phyloP scores from a whole-genome alignment of 2,113 vertebrate genomes.

The Equus quagga region DNA sequence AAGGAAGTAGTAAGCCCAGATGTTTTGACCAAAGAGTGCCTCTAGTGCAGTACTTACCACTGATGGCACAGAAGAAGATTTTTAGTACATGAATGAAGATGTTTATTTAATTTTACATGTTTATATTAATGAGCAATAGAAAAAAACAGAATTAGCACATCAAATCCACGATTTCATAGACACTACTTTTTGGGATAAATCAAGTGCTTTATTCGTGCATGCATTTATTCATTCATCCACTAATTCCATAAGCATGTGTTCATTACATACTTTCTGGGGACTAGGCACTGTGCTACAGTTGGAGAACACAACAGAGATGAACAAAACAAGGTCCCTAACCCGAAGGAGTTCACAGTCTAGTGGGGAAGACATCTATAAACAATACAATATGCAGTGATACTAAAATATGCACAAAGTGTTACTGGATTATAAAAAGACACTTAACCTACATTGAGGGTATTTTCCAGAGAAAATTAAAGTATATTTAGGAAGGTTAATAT shows the following conservation, averaged over 20 bases:
- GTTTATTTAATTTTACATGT: not conserved
- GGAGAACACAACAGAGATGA: slow-evolving; percentile 25
- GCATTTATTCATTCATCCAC: not conserved
- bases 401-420: not conserved
- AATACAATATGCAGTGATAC: not conserved
- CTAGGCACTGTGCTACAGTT: not conserved
- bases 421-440: not conserved
- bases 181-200: not conserved
- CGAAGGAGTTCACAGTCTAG: not conserved
- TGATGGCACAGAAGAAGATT: not conserved
- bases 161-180: not conserved
- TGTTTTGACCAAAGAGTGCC: not conserved
- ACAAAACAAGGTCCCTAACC: not conserved
- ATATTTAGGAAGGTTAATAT: not conserved
- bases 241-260: not conserved
- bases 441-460: not conserved
- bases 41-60: not conserved
- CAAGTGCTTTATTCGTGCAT: not conserved
- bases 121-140: not conserved
- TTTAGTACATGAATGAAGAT: not conserved
- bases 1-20: not conserved
- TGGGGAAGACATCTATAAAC: not conserved
- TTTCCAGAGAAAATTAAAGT: not conserved
- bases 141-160: slow-evolving; percentile 19
- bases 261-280: slow-evolving; percentile 8